Conservation (phyloP, 2,797 vertebrate genomes). For the Danio albolineatus region DNA sequence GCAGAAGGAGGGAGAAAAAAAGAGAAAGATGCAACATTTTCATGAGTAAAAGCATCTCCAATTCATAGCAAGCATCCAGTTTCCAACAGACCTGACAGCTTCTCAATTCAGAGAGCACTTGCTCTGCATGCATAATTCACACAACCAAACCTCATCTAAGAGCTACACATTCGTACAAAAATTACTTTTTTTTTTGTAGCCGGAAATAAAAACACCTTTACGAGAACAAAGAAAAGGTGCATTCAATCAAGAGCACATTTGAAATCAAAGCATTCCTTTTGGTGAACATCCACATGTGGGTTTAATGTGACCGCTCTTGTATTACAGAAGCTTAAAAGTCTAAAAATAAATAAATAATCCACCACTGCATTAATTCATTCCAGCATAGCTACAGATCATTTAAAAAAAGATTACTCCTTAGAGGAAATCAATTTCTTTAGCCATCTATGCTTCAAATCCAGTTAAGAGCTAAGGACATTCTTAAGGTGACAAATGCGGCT, state of each 20-base stretch:
- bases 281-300: not conserved
- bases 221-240: slow-evolving; percentile 35
- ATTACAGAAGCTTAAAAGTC: slow-evolving; percentile 26
- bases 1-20: not conserved
- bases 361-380: slow-evolving; percentile 29
- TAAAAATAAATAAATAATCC: not conserved
- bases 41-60: slow-evolving; percentile 37
- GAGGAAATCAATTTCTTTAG: slow-evolving; percentile 47
- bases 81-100: slow-evolving; percentile 57
- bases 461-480: slow-evolving; percentile 26
- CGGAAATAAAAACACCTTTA: slow-evolving; percentile 23
- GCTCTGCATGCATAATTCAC: slow-evolving; percentile 63
- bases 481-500: slow-evolving; percentile 31
- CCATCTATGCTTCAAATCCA: slow-evolving; percentile 44
- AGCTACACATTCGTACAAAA: not conserved
- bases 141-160: slow-evolving; percentile 26
- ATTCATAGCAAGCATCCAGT: slow-evolving; percentile 51
- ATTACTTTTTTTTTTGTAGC: not conserved
- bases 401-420: slow-evolving; percentile 23
- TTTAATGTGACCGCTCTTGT: not conserved
- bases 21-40: slow-evolving; percentile 59
- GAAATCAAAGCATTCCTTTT: slow-evolving; percentile 33
- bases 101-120: slow-evolving; percentile 50
- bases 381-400: slow-evolving; percentile 41
- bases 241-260: slow-evolving; percentile 58